These are phyloP conservation scores for Hypotaenidia okinawae DNA, from an alignment of 2,797 vertebrate species.

Conservation along the genomic window DNA sequence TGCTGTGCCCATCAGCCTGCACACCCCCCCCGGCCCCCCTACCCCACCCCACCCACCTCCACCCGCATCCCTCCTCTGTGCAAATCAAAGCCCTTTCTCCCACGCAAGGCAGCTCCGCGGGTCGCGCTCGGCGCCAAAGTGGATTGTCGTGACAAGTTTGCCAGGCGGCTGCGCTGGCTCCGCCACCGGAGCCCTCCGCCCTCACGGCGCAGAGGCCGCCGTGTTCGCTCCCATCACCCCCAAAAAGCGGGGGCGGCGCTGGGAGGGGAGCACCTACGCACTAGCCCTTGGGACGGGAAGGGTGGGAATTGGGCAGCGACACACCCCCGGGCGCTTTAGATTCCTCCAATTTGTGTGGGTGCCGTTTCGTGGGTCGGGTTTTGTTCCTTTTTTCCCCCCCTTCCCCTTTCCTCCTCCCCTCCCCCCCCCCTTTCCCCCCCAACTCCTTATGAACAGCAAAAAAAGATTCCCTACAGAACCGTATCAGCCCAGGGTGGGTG, in stretches of 20 bases:
- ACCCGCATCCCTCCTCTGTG: conserved; percentile 71
- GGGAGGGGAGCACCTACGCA: conserved; percentile 58
- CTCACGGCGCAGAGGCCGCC: neutral
- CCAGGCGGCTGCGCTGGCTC: neutral
- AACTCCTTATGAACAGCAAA: conserved; percentile 43
- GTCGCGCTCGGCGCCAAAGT: conserved; percentile 66
- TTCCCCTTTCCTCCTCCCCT: neutral
- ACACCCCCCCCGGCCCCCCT: neutral
- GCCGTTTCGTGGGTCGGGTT: too few relatives aligned
- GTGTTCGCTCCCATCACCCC: neutral
- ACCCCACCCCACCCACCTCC: neutral
- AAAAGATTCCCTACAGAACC: conserved; percentile 70
- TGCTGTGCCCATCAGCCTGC: conserved; percentile 22
- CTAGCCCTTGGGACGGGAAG: conserved; percentile 65
- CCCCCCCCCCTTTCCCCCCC: too few relatives aligned
- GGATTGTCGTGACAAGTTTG: conserved; percentile 67
- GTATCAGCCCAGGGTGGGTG: conserved; percentile 63
- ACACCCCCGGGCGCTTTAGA: conserved; percentile 28
- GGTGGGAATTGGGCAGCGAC: conserved; percentile 48
- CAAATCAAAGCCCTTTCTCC: conserved; percentile 80
- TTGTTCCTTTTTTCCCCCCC: too few relatives aligned
- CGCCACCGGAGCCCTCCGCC: neutral
- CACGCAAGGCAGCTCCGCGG: conserved; percentile 73
- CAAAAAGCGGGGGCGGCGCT: neutral
- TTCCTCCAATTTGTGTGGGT: conserved; percentile 49